Evolutionary conservation across 1,140 invertebrate genomes (phyloP), one percentile per base, ranked within the genome.

Genomic region (Drosophila lini): DNA sequence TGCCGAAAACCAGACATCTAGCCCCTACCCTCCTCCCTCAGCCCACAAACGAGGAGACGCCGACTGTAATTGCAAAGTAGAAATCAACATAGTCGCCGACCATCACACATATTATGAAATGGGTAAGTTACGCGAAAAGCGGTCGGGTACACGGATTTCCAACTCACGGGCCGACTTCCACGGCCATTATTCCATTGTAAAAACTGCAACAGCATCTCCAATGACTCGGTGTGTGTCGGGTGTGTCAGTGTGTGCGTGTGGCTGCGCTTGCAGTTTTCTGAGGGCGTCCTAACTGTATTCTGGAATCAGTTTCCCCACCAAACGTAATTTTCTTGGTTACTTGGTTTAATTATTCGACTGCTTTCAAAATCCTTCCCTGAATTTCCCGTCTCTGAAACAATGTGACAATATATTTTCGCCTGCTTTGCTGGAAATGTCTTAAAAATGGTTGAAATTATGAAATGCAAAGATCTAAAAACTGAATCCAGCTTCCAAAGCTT

Each of bases 41-140:
- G 1, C 16, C 57, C 6, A 15, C 15, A 25, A 65, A 42, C 47
- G 36, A 53, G 61, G 15, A 22, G 71, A 75, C 73, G 73, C 73
- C 71, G 60, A 56, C 19, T 34, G 34, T 13, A 69, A 69, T 50
- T 73, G 38, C 59, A 48, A 74, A 62, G 52, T 63, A 74, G 50
- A 28, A 59, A 69, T 34, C 42, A 9, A 71, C 36, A 40, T 22
- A n/a, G 41, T 58, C n/a, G 52, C 13, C 16, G 19, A 55, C 19
- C 68, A 34, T 15, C 67, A 36, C 32, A 65, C 32, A 65, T 73
- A 83, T 56, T 68, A 85, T 86, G 82, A 86, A 86, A 86, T 86
- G 82, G 82, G 82, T 86, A 86, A 86, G 82, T 74, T 61, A 60
- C 16, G 34, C 25, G 45, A 28, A 61, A n/a, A 55, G 56, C 6